A percentile compares a stretch with the other conserved stretches of the same genome.
phyloP scores from a whole-genome alignment of 2,797 vertebrate species.

The Fringilla coelebs region DNA sequence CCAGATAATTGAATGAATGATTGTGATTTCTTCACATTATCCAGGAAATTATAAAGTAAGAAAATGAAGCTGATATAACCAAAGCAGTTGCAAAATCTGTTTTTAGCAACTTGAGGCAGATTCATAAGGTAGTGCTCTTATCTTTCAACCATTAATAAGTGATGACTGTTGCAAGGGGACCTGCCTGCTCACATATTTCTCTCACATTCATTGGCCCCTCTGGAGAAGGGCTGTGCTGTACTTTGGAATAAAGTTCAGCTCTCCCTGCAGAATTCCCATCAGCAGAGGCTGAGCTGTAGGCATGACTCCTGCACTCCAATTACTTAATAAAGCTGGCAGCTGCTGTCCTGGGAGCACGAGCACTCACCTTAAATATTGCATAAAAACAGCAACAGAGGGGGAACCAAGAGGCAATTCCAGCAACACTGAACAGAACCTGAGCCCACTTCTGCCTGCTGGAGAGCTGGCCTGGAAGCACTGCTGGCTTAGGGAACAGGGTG shows the following conservation, averaged over 20 bases:
- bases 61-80: neutral
- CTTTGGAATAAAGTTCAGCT: neutral
- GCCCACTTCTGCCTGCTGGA: neutral
- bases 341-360: neutral
- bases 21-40: neutral
- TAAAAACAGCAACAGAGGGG: neutral
- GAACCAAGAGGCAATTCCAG: rapidly evolving
- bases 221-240: neutral
- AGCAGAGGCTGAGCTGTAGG: neutral
- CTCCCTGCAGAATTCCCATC: neutral
- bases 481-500: neutral
- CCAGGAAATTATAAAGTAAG: neutral
- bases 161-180: neutral
- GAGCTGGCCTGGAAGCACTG: neutral
- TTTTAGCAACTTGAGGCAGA: neutral
- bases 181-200: neutral
- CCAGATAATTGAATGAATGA: neutral
- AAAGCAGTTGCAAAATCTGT: neutral
- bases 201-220: neutral
- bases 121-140: neutral
- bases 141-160: neutral
- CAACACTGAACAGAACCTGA: rapidly evolving
- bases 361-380: slow-evolving; percentile 26
- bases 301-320: neutral
- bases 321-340: slow-evolving; percentile 20